Evolutionary conservation across 2,888 invertebrate species (phyloP).

Genomic region (Oxycera nigricornis): DNA sequence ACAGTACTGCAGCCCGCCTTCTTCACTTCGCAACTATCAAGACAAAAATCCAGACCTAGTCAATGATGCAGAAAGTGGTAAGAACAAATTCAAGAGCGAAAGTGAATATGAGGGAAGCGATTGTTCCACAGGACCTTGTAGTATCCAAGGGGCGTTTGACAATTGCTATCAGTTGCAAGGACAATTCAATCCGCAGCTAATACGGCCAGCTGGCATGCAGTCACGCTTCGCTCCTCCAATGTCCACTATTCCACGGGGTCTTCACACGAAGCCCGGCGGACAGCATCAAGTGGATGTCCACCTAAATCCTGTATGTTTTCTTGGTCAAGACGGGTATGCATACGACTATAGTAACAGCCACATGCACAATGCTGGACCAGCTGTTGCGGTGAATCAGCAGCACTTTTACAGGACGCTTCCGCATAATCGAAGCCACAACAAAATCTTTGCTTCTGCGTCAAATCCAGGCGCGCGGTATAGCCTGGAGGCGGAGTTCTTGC

Average conservation of each 20-base stretch:
- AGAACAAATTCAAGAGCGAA: slow-evolving; percentile 60
- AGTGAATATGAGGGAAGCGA: slow-evolving; percentile 61
- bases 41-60: slow-evolving; percentile 83
- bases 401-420: slow-evolving; percentile 80
- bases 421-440: slow-evolving; percentile 70
- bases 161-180: slow-evolving; percentile 62
- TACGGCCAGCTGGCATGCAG: slow-evolving; percentile 60
- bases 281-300: slow-evolving; percentile 77
- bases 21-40: slow-evolving; percentile 63
- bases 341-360: slow-evolving; percentile 61
- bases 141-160: slow-evolving; percentile 54
- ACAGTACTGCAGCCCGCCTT: slow-evolving; percentile 67
- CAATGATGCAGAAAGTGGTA: slow-evolving; percentile 75
- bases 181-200: slow-evolving; percentile 66
- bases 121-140: slow-evolving; percentile 55
- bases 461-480: slow-evolving; percentile 67
- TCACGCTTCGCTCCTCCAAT: slow-evolving; percentile 56
- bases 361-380: slow-evolving; percentile 51
- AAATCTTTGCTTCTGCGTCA: slow-evolving; percentile 62
- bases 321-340: slow-evolving; percentile 79
- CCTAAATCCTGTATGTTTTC: slow-evolving; percentile 76
- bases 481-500: slow-evolving; percentile 71
- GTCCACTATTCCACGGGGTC: slow-evolving; percentile 64
- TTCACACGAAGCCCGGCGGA: slow-evolving; percentile 61
- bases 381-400: slow-evolving; percentile 52